Percentiles rank a stretch among this genome's conserved stretches.
Conservation (phyloP, 2,888 invertebrate genomes). For the Azorinus chamasolen region DNA sequence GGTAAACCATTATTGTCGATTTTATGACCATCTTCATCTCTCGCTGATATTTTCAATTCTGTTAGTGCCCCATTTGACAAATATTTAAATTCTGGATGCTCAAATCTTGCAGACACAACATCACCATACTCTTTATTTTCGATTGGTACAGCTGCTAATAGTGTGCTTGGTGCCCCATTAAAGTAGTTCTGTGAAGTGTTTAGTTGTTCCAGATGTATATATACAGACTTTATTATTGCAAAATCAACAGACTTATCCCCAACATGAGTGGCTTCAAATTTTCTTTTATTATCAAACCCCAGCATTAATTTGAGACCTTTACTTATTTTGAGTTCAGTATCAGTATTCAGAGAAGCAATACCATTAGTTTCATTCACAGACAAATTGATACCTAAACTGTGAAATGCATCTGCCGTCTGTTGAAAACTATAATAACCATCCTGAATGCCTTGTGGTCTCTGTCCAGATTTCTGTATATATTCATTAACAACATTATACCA, state of each 20-base stretch:
- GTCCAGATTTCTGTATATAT: conserved; percentile 15
- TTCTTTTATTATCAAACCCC: conserved; percentile 34
- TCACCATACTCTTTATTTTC: conserved; percentile 51
- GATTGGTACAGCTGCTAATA: conserved; percentile 40
- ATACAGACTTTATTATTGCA: conserved; percentile 29
- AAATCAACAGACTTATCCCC: conserved; percentile 36
- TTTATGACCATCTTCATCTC: conserved; percentile 27
- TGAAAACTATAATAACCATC: conserved; percentile 38
- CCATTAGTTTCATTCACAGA: conserved; percentile 46
- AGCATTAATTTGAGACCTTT: conserved; percentile 31
- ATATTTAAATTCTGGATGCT: conserved; percentile 34
- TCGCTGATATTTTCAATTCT: conserved; percentile 32
- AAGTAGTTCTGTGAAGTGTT: conserved; percentile 33
- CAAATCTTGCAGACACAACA: conserved; percentile 34
- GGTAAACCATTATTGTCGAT: conserved; percentile 35
- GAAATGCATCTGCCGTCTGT: conserved; percentile 38
- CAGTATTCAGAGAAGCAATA: conserved; percentile 25
- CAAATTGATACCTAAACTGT: conserved; percentile 27
- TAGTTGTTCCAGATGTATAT: conserved; percentile 45
- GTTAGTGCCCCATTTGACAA: conserved; percentile 24
- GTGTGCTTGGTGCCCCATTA: conserved; percentile 37
- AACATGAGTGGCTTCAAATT: conserved; percentile 21
- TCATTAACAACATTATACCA: conserved; percentile 44
- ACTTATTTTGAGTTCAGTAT: conserved; percentile 35
- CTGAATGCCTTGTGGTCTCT: conserved; percentile 14